Conservation (phyloP, 2,797 vertebrate genomes). For the Tapera naevia region DNA sequence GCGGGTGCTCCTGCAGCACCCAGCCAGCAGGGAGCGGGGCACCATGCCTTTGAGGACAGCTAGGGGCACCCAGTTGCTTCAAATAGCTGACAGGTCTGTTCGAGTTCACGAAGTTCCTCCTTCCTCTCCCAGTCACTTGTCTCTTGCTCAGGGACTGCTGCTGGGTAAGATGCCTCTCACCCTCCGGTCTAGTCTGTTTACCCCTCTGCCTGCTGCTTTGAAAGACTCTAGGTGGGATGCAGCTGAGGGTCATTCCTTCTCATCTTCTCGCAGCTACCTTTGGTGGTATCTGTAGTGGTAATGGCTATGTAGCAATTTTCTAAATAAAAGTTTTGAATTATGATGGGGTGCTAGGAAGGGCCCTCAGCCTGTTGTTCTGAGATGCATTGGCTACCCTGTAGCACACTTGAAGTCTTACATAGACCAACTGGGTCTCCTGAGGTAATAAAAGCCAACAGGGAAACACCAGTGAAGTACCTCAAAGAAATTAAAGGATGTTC, state of each 20-base stretch:
- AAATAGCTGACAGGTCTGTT: fast-evolving
- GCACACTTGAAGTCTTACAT: no score
- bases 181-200: background rate
- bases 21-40: background rate
- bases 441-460: no score
- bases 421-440: no score
- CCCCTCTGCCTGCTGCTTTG: background rate
- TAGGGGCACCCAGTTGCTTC: background rate
- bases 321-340: background rate
- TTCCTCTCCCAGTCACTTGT: background rate
- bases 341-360: no score
- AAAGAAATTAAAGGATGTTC: no score
- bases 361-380: no score
- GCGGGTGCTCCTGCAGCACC: background rate
- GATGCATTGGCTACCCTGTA: no score
- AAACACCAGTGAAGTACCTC: no score
- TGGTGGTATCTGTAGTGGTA: background rate
- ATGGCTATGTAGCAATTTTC: background rate
- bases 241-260: fast-evolving
- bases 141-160: background rate
- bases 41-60: background rate
- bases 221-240: background rate
- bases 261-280: fast-evolving
- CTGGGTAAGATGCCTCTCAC: background rate
- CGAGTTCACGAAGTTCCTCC: background rate